Conservation (phyloP, 30 jellyfish, hydroid and myxozoan genomes). For the Rhopilema esculentum region DNA sequence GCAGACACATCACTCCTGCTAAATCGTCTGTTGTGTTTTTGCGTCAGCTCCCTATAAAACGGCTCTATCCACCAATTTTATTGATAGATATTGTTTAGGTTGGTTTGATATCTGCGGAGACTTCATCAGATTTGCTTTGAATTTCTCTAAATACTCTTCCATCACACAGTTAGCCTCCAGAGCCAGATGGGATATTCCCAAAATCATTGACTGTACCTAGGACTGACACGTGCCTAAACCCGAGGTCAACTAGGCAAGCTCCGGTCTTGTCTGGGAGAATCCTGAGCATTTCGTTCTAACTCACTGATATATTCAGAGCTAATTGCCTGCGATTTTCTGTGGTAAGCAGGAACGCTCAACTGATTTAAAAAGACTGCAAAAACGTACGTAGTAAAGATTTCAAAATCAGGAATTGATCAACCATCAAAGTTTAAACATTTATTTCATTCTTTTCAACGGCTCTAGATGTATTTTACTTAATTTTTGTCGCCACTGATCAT, state of each 20-base stretch:
- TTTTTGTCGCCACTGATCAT: too few species aligned
- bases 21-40: not conserved
- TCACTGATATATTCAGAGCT: not conserved
- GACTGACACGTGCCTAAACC: not conserved
- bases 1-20: not conserved
- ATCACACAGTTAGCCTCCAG: not conserved
- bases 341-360: too few species aligned
- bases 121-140: not conserved
- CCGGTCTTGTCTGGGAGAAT: not conserved
- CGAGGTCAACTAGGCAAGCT: not conserved
- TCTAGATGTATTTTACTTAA: too few species aligned
- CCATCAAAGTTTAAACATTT: too few species aligned
- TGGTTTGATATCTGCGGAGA: not conserved
- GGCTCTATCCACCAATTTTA: not conserved
- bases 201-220: not conserved
- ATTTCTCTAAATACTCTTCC: not conserved
- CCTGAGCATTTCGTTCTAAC: not conserved
- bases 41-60: not conserved
- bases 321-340: not conserved
- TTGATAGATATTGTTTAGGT: not conserved
- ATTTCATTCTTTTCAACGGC: too few species aligned
- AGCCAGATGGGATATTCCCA: not conserved
- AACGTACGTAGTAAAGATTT: too few species aligned
- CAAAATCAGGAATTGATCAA: too few species aligned
- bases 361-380: too few species aligned